Evolutionary conservation across 1,140 invertebrate species (phyloP).

Genomic region (Phortica variegata): DNA sequence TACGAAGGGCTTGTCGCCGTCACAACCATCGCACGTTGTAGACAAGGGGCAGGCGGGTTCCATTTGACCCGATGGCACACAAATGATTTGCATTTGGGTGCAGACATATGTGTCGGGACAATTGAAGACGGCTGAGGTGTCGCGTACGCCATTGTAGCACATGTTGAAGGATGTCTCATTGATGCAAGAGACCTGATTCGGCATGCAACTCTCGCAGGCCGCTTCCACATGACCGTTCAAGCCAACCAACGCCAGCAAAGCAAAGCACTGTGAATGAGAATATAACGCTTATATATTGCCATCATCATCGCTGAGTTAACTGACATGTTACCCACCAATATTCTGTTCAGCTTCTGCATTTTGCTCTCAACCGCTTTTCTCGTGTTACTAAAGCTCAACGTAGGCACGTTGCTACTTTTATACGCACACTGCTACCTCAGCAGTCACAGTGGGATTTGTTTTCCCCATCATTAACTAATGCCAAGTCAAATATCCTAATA

Average conservation of each 20-base stretch:
- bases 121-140: neutral
- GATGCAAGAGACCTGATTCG: slow-evolving; percentile 9
- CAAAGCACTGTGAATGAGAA: too few relatives aligned
- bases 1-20: slow-evolving; percentile 22
- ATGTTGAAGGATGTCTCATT: slow-evolving; percentile 9
- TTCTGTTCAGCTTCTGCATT: slow-evolving; percentile 22
- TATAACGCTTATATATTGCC: too few relatives aligned
- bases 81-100: neutral
- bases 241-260: too few relatives aligned
- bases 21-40: too few relatives aligned
- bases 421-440: too few relatives aligned
- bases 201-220: slow-evolving; percentile 2
- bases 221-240: neutral
- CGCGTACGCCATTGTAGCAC: neutral
- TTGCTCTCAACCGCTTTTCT: too few relatives aligned
- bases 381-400: too few relatives aligned
- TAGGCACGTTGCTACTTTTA: too few relatives aligned
- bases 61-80: neutral
- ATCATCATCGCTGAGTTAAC: too few relatives aligned
- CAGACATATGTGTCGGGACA: slow-evolving; percentile 6
- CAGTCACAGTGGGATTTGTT: too few relatives aligned
- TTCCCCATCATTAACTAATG: too few relatives aligned
- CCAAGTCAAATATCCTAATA: too few relatives aligned
- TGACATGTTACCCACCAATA: slow-evolving; percentile 18
- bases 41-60: slow-evolving; percentile 7